A percentile compares a stretch with the other conserved stretches of the same genome.
These are phyloP conservation scores for Amia ocellicauda DNA, from an alignment of 2,113 vertebrate species.

Conservation along the genomic window DNA sequence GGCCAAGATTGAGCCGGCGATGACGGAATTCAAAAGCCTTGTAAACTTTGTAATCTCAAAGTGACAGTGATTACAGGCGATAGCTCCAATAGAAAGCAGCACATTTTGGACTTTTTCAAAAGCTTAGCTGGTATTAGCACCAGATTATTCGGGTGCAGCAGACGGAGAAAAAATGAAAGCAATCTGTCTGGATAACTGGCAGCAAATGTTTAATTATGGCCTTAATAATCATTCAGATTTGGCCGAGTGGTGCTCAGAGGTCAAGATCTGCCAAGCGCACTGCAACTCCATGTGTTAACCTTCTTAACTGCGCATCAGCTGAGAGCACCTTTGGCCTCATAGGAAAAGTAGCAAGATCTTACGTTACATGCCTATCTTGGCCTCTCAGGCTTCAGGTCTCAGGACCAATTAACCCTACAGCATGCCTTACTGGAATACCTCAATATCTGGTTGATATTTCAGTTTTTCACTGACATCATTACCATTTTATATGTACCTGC, in stretches of 20 bases:
- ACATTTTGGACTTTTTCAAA: conserved; percentile 1
- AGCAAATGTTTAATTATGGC: conserved; percentile 6
- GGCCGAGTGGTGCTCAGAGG: neutral
- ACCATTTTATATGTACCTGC: too few relatives aligned
- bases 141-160: conserved; percentile 6
- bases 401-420: too few relatives aligned
- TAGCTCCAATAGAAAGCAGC: conserved; percentile 3
- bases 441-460: too few relatives aligned
- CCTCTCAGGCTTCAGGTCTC: too few relatives aligned
- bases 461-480: too few relatives aligned
- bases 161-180: conserved; percentile 7
- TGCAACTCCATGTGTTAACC: neutral
- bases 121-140: conserved; percentile 8
- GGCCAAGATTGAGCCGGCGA: neutral
- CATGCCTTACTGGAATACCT: too few relatives aligned
- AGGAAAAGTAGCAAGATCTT: too few relatives aligned
- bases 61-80: conserved; percentile 2
- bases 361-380: too few relatives aligned
- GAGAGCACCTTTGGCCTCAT: too few relatives aligned
- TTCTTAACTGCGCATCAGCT: too few relatives aligned
- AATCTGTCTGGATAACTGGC: conserved; percentile 9
- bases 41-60: conserved; percentile 3
- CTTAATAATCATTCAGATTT: conserved; percentile 1
- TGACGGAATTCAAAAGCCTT: conserved; percentile 2
- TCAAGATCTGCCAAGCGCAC: neutral